phyloP scores from a whole-genome alignment of 2,888 invertebrate genomes.

The Melanotus villosus region DNA sequence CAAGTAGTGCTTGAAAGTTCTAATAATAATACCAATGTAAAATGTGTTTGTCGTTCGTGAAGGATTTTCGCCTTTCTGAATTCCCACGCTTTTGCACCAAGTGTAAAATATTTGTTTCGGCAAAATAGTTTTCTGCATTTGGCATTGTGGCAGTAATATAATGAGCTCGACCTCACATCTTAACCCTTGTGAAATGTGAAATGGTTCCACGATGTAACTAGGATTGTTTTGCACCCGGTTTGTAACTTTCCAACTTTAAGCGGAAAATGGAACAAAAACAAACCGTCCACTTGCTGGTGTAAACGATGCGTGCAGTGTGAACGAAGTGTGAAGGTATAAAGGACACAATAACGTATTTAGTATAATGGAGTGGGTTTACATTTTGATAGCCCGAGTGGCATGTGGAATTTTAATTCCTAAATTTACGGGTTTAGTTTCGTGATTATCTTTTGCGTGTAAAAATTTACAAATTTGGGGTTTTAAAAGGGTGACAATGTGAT shows the following conservation, averaged over 20 bases:
- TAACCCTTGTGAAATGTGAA: background rate
- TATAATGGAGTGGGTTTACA: slow-evolving; percentile 12
- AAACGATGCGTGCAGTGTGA: slow-evolving; percentile 17
- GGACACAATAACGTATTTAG: slow-evolving; percentile 17
- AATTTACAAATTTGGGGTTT: too few relatives aligned
- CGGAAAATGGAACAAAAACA: slow-evolving; percentile 13
- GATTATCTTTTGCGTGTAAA: too few relatives aligned
- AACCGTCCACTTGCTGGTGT: background rate
- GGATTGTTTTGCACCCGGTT: slow-evolving; percentile 6
- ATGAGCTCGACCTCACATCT: background rate
- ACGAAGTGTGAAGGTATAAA: slow-evolving; percentile 13
- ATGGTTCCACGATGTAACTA: background rate
- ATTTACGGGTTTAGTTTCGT: too few relatives aligned
- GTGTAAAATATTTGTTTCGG: background rate
- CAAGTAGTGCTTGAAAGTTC: background rate
- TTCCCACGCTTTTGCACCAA: background rate
- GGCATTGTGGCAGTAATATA: slow-evolving; percentile 6
- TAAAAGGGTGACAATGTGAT: too few relatives aligned
- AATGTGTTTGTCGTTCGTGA: background rate
- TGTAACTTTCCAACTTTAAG: background rate
- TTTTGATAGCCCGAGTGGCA: slow-evolving; percentile 2
- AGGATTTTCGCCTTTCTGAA: background rate
- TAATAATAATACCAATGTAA: background rate
- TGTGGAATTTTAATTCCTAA: too few relatives aligned
- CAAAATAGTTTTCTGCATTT: background rate